Percentiles rank a stretch among this genome's conserved stretches.
Conservation (phyloP, 2,113 vertebrate genomes). For the Turnix velox region DNA sequence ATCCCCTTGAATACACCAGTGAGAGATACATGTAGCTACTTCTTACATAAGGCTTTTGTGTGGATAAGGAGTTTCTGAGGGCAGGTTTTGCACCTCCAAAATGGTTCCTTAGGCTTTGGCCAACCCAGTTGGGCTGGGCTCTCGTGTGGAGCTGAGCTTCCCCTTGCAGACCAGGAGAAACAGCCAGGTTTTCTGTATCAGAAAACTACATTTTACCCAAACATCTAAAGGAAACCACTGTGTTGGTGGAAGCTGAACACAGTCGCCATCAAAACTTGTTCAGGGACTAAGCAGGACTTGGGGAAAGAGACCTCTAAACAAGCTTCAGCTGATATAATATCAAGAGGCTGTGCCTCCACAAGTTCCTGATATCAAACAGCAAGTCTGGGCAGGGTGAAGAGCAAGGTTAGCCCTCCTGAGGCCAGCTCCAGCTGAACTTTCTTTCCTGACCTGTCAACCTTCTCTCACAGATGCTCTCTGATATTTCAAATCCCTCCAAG, state of each 20-base stretch:
- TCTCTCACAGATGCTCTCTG: background rate
- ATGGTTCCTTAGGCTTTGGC: background rate
- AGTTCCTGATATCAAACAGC: background rate
- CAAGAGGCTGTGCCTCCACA: background rate
- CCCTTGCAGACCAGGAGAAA: background rate
- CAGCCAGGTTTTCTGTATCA: background rate
- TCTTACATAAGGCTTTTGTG: no score
- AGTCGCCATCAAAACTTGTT: background rate
- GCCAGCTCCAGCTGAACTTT: background rate
- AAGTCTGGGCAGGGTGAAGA: background rate
- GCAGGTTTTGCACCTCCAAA: background rate
- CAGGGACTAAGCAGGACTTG: background rate
- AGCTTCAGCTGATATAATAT: background rate
- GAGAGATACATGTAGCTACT: accelerated
- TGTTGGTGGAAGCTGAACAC: background rate
- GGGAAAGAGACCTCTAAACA: background rate
- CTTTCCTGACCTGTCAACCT: background rate
- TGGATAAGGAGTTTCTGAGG: accelerated
- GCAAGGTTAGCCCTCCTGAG: background rate
- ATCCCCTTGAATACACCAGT: background rate
- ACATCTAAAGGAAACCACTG: background rate
- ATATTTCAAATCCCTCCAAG: background rate
- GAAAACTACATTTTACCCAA: background rate
- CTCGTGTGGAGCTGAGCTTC: background rate
- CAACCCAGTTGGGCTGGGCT: background rate